A percentile compares a stretch with the other conserved stretches of the same genome.
Conservation (phyloP, 2,113 vertebrate genomes). For the Azemiops feae region DNA sequence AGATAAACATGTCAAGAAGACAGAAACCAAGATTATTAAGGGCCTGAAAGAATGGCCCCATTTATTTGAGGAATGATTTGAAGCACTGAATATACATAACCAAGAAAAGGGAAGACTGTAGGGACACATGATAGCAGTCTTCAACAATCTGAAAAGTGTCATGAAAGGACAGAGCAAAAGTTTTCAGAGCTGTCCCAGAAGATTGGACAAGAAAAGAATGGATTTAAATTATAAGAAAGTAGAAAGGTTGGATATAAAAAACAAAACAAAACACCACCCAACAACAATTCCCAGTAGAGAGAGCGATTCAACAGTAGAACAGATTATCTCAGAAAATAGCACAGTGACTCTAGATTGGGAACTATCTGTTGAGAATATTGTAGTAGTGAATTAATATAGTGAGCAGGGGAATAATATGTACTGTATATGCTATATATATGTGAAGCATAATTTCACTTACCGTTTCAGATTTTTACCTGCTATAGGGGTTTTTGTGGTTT, state of each 20-base stretch:
- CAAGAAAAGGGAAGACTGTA: neutral
- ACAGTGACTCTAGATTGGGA: neutral
- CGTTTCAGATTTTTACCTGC: rapidly evolving
- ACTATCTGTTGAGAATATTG: neutral
- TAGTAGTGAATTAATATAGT: neutral
- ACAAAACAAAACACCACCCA: too few species aligned
- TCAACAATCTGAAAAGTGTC: neutral
- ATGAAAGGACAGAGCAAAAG: neutral
- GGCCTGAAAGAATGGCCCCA: neutral
- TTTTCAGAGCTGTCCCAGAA: neutral
- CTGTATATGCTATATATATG: neutral
- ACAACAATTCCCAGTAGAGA: neutral
- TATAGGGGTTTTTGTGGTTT: too few species aligned
- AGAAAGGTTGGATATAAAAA: neutral
- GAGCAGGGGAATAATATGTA: neutral
- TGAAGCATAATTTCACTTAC: rapidly evolving
- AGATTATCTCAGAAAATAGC: neutral
- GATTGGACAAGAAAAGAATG: neutral
- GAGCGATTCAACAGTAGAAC: neutral
- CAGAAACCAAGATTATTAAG: neutral
- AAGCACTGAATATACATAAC: neutral
- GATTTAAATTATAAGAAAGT: neutral
- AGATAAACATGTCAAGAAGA: neutral
- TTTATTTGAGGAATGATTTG: neutral
- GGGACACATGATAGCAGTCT: neutral